These are phyloP conservation scores for Tenebrosternarchus preto DNA, from an alignment of 2,113 vertebrate genomes.

Conservation along the genomic window DNA sequence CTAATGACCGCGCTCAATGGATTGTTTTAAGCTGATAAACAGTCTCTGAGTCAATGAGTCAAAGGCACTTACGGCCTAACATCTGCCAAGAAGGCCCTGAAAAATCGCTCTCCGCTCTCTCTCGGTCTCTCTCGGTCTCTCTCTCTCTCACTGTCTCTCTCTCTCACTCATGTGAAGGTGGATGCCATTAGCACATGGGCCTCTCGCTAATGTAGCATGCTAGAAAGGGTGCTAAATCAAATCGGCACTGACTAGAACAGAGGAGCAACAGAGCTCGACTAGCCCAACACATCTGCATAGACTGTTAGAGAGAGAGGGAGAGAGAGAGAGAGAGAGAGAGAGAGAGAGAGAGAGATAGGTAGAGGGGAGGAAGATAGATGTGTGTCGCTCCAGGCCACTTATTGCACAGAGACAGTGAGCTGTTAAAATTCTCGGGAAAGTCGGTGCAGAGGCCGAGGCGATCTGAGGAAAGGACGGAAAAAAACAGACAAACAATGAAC, in stretches of 20 bases:
- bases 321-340: slow-evolving; percentile 37
- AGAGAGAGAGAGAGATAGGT: slow-evolving; percentile 21
- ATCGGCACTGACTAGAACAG: slow-evolving; percentile 38
- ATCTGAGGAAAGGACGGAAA: neutral
- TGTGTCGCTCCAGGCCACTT: slow-evolving; percentile 17
- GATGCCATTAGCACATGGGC: slow-evolving; percentile 37
- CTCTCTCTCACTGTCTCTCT: slow-evolving; percentile 1
- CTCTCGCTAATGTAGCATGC: slow-evolving; percentile 47
- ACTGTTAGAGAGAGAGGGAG: slow-evolving; percentile 2
- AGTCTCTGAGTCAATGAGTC: slow-evolving; percentile 82
- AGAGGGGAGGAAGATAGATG: slow-evolving; percentile 38
- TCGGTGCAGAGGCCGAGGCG: neutral
- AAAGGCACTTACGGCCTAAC: slow-evolving; percentile 83
- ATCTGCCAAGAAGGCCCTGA: slow-evolving; percentile 83
- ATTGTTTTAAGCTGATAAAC: slow-evolving; percentile 82
- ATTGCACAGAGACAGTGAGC: neutral
- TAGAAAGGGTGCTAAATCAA: slow-evolving; percentile 50
- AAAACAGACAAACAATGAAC: slow-evolving; percentile 68
- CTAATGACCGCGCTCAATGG: slow-evolving; percentile 81
- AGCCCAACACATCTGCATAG: slow-evolving; percentile 20
- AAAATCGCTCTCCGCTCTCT: slow-evolving; percentile 66
- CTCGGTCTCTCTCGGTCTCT: neutral
- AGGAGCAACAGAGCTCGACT: slow-evolving; percentile 10
- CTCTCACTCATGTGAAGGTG: slow-evolving; percentile 16
- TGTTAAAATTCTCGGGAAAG: neutral